Base-by-base conservation (phyloP, 37 sponge, comb jelly and placozoan species). In the Halichondria panicea region DNA sequence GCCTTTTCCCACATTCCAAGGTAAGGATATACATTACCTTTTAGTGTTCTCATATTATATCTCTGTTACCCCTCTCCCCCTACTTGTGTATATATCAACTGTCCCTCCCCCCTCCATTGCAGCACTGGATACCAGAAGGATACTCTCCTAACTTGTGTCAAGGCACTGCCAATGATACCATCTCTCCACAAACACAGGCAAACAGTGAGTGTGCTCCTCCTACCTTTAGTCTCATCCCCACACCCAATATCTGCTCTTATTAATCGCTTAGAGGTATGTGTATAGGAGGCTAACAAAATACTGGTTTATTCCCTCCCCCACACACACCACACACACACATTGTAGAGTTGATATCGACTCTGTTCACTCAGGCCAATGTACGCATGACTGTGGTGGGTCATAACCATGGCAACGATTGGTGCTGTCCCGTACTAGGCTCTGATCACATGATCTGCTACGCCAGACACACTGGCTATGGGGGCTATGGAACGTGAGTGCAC, bases 1-100 rank as follows among this genome's bases (percentile, higher is more conserved):
- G 64, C 76, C 19, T 76, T 76, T 52, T 62, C 63, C 19, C 76
- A 76, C n/a, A 76, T 76, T 8, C 76, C 76, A 58, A 76, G 64
- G 76, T 76, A 53, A 66, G 39, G 12, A 18, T 37, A 11, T 60
- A 60, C 30, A 18, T 48, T 15, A 48, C 52, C 7, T 48, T 27
- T 44, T 21, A 31, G 22, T 65, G 4, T 40, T 65, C 66, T 65
- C 9, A 59, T 59, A 9, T 11, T 30, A 9, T 22, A 4, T 7
- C 2, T 28, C 44, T 42, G 44, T 2, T 21, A n/a, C 68, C 44
- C 4, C 44, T 33, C 36, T 3, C 68, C 43, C 45, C 11, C 42
- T 5, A 7, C 42, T 28, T 7, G 43, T 24, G 44, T 31, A 4
- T 19, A 27, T 2, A 34, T 12, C 68, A 2, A 18, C 1, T 38